These are phyloP conservation scores for Forbesichthys papilliferus DNA, from an alignment of 2,113 vertebrate species.

Conservation along the genomic window DNA sequence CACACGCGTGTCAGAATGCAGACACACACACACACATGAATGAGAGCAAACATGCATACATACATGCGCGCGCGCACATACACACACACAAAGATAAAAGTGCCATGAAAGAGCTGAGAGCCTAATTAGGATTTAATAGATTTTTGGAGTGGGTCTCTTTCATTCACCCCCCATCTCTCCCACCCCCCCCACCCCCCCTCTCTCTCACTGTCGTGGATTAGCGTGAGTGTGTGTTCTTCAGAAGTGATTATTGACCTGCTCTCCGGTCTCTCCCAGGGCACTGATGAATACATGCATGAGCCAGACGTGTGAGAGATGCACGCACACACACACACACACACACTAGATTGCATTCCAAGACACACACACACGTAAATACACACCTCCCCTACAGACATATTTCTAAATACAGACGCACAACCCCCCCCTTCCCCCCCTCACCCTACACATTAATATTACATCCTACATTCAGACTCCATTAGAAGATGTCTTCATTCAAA, in stretches of 20 bases:
- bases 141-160: conserved; percentile 74
- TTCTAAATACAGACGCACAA: neutral
- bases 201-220: conserved; percentile 72
- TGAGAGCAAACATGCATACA: conserved; percentile 5
- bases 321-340: conserved; percentile 27
- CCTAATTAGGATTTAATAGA: conserved; percentile 83
- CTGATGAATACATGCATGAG: conserved; percentile 73
- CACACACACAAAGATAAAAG: conserved; percentile 58
- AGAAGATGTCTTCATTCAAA: conserved; percentile 31
- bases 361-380: conserved; percentile 6
- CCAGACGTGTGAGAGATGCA: conserved; percentile 51
- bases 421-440: neutral
- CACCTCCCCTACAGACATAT: neutral
- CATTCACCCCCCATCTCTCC: conserved; percentile 20
- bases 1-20: neutral
- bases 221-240: conserved; percentile 73
- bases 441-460: neutral
- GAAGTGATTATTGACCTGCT: conserved; percentile 78
- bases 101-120: conserved; percentile 67
- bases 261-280: conserved; percentile 68
- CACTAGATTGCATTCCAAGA: conserved; percentile 57
- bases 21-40: conserved; percentile 23
- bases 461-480: conserved; percentile 39
- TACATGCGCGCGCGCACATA: conserved; percentile 35
- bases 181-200: conserved; percentile 19